Evolutionary conservation across 2,113 vertebrate genomes (phyloP), one percentile per base, ranked within the genome.

Genomic region (Perccottus glenii): DNA sequence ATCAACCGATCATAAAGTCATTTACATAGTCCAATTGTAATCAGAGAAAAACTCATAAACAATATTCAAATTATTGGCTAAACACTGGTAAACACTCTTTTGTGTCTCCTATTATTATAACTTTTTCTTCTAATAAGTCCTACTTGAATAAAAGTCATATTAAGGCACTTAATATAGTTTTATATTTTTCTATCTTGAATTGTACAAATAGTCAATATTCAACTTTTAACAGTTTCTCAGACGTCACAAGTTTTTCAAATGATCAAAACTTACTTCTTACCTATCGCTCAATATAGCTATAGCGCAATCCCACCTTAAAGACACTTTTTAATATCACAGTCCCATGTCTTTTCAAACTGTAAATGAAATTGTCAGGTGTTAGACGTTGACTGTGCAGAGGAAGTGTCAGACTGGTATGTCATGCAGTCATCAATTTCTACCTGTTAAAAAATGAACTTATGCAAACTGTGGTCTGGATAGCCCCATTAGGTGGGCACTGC

Each of bases 401-500:
- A 57, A 16, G 45, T 38, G 45, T 53, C 57, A 57, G 19, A 60
- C 12, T 2, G 16, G 50, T 36, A 12, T 40, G 9, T 57, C 64
- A 60, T 64, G 68, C 66, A 33, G 60, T 78, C 84, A 82, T 80
- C 69, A 63, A 16, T 71, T 72, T 53, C 40, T 70, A 63, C 73
- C 76, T 60, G 62, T 40, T 70, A 70, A 75, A 75, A 79, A 78
- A 64, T 59, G 59, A 51, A 73, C 63, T 74, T 63, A 73, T 78
- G 71, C 83, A 85, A 83, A 86, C 75, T 80, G 70, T 60, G 36
- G 61, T 82, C 82, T 64, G 64, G 77, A 83, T 79, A 87, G 80
- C 74, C 82, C 87, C 85, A 89, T 90, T 88, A 87, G 84, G 75
- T 79, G 78, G 75, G 77, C 79, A 48, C 82, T 86, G 88, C 78